Base-by-base conservation (phyloP, 2,888 invertebrate species). In the Luffia ferchaultella region DNA sequence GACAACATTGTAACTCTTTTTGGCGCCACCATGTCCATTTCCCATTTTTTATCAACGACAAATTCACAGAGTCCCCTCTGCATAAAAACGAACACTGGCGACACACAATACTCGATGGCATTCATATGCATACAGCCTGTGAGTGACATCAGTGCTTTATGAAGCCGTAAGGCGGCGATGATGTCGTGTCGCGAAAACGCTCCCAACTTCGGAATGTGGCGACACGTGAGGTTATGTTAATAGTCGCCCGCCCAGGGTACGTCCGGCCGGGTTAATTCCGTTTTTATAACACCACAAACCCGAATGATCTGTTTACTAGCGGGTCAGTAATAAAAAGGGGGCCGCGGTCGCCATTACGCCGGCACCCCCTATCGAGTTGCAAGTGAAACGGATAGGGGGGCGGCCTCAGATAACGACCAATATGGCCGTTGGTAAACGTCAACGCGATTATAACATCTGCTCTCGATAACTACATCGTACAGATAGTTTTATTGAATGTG, bases 291-390 rank as follows among this genome's bases (percentile, higher is more conserved):
- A 82, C 79, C 82, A 82, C 82, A 82, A 82, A 80, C 77, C 79
- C 76, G 79, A 82, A 83, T 82, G 82, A 82, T 82, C 82, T 83
- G 82, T 83, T 82, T 83, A 83, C 82, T 83, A 78, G 82, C 80
- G 80, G 82, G 77, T 76, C 77, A 79, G 82, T 82, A 79, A 79
- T 83, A 83, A 83, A 83, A 78, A 78, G 69, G 50, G 77, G 82
- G 77, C 76, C 73, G 78, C 70, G 73, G 77, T 76, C 71, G 76
- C 76, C 73, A 78, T 79, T 79, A 79, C 71, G 60, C 64, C 69
- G 69, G 76, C 78, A 82, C 82, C 82, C 82, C 82, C 82, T 83
- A 82, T 83, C 79, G 73, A 73, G 74, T 82, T 82, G 75, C 82
- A 76, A 78, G 80, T 78, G 76, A 80, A 78, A 80, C 75, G 73